Evolutionary conservation across 2,113 vertebrate species (phyloP).

Genomic region (Cyanoramphus novaezelandiae): DNA sequence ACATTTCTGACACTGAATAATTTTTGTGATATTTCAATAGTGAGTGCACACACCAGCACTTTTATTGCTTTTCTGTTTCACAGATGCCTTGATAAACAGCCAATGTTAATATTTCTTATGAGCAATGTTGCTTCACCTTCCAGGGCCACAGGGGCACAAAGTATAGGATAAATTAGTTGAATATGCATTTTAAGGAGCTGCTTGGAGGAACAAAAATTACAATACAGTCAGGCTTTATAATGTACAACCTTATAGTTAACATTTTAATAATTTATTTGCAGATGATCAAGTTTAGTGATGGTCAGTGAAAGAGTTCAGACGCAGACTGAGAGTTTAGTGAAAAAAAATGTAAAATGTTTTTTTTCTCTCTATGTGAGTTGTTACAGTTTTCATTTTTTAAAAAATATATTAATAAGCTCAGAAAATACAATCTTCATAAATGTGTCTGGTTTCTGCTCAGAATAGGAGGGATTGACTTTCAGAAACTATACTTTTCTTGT

Average conservation of each 20-base stretch:
- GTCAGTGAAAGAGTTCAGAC: conserved; percentile 1
- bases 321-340: not conserved
- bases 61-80: conserved; percentile 81
- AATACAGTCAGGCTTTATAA: conserved; percentile 39
- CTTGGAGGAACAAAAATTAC: conserved; percentile 50
- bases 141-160: conserved; percentile 72
- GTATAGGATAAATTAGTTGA: conserved; percentile 65
- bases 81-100: conserved; percentile 77
- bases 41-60: conserved; percentile 47
- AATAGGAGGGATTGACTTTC: conserved; percentile 10
- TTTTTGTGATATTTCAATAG: conserved; percentile 79
- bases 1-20: conserved; percentile 83
- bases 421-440: not conserved
- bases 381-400: not conserved
- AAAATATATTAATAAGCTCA: not conserved
- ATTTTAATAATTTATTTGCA: conserved; percentile 67
- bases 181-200: conserved; percentile 65
- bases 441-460: conserved; percentile 29
- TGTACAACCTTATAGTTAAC: conserved; percentile 40
- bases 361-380: not conserved
- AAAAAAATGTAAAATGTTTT: not conserved
- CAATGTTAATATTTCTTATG: conserved; percentile 78
- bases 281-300: conserved; percentile 42
- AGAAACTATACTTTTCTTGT: conserved; percentile 16
- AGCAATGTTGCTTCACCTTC: conserved; percentile 68